Percentiles rank a stretch among this genome's conserved stretches.
These are phyloP conservation scores for Neoscelio sp. DNA, from an alignment of 2,888 invertebrate genomes.

Conservation along the genomic window DNA sequence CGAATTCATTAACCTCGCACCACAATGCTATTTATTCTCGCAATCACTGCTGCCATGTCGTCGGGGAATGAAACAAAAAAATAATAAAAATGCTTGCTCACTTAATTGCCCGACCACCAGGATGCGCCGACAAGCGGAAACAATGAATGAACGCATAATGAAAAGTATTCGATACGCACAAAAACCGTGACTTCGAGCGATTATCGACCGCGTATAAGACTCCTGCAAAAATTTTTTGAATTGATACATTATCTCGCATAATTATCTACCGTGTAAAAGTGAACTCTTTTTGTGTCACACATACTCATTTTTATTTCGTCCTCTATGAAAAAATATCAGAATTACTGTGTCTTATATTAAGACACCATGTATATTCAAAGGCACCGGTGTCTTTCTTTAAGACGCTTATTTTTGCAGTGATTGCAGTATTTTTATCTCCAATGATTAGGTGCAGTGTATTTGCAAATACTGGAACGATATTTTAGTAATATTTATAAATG, in stretches of 20 bases:
- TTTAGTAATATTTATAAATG: no score
- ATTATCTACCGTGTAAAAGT: no score
- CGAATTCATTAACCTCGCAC: constrained; percentile 70
- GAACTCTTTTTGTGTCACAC: no score
- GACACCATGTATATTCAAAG: no score
- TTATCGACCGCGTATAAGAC: constrained; percentile 42
- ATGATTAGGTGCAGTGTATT: no score
- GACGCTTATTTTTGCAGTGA: no score
- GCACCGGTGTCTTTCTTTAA: no score
- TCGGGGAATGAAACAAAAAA: constrained; percentile 22
- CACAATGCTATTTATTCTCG: constrained; percentile 64
- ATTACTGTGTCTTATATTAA: no score
- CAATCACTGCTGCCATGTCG: constrained; percentile 62
- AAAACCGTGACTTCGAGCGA: constrained; percentile 61
- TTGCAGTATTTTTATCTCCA: neutral
- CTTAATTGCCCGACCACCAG: constrained; percentile 69
- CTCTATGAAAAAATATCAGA: no score
- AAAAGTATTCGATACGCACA: constrained; percentile 67
- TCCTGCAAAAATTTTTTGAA: constrained; percentile 40
- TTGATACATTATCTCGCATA: constrained; percentile 36
- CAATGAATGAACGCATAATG: constrained; percentile 67
- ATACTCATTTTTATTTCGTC: no score
- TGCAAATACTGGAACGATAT: no score
- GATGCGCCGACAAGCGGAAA: constrained; percentile 68
- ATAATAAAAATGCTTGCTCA: constrained; percentile 68